Base-by-base conservation (phyloP, 2,113 vertebrate species). In the Xenopus borealis region DNA sequence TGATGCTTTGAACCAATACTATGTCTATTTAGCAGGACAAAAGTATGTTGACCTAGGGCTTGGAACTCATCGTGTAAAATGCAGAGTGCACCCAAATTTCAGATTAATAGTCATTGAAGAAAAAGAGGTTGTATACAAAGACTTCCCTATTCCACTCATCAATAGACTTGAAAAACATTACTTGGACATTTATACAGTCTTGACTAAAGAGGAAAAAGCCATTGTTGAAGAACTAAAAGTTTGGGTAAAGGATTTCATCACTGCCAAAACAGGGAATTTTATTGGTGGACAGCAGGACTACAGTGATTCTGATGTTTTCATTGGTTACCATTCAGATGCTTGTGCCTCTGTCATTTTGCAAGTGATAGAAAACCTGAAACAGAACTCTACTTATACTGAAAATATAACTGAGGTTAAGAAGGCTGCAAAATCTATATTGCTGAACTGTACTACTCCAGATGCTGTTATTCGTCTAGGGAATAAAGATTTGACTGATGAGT, bases 91-190 rank as follows among this genome's bases (percentile, higher is more conserved):
- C 84, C 81, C 89, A 0, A 82, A 88, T 70, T 99, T 99, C 83
- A 88, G 93, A 53, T 76, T 99, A 27, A 90, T 98, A 0, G 96
- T 99, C 80, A 93, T 99, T 4, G 97, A 98, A 61, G 97, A 99
- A 85, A 96, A 86, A 62, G 92, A 95, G 0, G 90, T 97, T 10
- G 97, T 98, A 7, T 96, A 97, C 77, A 88, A 85, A 63, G 92
- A 94, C 59, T 99, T 99, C 52, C 96, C 97, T 47, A 93, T 98
- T 72, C 97, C 97, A 0, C 89, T 99, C 33, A 95, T 99, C 81
- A 99, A 99, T 88, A 90, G 97, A n/a, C 89, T 99, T 77, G 97
- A 99, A 78, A 99, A 99, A 80, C 96, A 99, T 86, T 98, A 94
- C 79, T 81, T 99, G 82, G 97, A 98, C 81, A 91, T 96, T 66